Conservation (phyloP, 2,113 vertebrate species). For the Heteronetta atricapilla region DNA sequence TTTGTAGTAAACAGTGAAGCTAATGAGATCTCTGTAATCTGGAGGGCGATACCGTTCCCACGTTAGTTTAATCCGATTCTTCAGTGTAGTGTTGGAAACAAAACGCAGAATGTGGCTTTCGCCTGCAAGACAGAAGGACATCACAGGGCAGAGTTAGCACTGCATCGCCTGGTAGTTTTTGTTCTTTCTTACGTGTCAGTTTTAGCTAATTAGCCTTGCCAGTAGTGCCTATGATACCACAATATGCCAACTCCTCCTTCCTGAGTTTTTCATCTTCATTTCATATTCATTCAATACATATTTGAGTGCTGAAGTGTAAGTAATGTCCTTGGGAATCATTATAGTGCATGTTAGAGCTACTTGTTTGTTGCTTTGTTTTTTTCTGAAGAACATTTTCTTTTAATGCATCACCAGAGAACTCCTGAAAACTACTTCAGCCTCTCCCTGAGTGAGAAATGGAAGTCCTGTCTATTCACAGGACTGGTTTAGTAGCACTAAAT, state of each 20-base stretch:
- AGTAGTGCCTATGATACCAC: background rate
- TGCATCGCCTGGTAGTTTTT: rapidly evolving
- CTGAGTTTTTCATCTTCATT: background rate
- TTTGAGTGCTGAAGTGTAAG: background rate
- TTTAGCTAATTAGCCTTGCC: background rate
- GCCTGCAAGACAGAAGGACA: conserved; percentile 76
- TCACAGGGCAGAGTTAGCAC: background rate
- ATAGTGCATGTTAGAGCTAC: background rate
- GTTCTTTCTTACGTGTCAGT: background rate
- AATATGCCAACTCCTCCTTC: background rate
- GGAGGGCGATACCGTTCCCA: conserved; percentile 92
- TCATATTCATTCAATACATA: background rate
- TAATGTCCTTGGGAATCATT: background rate
- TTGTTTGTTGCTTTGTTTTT: background rate
- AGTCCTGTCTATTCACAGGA: background rate
- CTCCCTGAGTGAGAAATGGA: background rate
- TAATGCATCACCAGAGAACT: conserved; percentile 11
- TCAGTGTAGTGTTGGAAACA: conserved; percentile 87
- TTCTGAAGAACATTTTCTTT: background rate
- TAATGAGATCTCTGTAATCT: conserved; percentile 90
- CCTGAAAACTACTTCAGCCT: conserved; percentile 6
- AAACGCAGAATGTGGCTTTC: conserved; percentile 90
- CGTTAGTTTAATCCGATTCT: conserved; percentile 85
- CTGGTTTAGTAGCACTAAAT: background rate
- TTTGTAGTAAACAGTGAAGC: conserved; percentile 97